These are phyloP conservation scores for Lepidotrigona ventralis DNA, from an alignment of 1,140 invertebrate species.

Conservation along the genomic window DNA sequence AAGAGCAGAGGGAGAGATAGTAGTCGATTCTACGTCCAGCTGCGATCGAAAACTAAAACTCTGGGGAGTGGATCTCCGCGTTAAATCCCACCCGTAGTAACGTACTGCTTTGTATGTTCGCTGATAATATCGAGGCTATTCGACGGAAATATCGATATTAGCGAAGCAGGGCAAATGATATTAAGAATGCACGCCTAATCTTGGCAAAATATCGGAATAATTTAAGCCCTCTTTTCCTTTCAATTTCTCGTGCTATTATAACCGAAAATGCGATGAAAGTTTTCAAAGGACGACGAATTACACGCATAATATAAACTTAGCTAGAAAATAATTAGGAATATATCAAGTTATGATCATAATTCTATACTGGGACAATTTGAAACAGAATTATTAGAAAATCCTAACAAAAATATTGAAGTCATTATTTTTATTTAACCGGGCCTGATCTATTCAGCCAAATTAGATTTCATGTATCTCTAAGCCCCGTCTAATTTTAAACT, in stretches of 20 bases:
- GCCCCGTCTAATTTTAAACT: neutral
- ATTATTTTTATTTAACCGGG: too few species aligned
- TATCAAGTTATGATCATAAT: too few species aligned
- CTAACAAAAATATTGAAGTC: too few species aligned
- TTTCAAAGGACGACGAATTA: too few species aligned
- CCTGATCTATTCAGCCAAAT: too few species aligned
- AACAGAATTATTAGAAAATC: too few species aligned
- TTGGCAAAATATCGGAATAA: neutral
- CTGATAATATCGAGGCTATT: slow-evolving; percentile 40
- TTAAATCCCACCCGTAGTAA: slow-evolving; percentile 52
- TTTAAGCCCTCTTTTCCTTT: neutral
- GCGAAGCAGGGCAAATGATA: neutral
- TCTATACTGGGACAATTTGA: too few species aligned
- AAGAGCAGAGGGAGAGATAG: slow-evolving; percentile 14
- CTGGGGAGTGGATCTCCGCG: slow-evolving; percentile 52
- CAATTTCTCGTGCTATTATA: neutral
- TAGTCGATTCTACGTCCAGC: slow-evolving; percentile 26
- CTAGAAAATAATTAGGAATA: too few species aligned
- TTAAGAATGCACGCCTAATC: neutral
- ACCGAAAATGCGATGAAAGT: too few species aligned
- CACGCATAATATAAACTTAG: too few species aligned
- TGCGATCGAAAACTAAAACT: slow-evolving; percentile 58
- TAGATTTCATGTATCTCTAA: too few species aligned
- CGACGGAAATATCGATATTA: slow-evolving; percentile 47
- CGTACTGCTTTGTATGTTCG: slow-evolving; percentile 43